Percentiles rank a stretch among this genome's conserved stretches.
These are phyloP conservation scores for Drosophila nigricruria DNA, from an alignment of 2,888 invertebrate species.

Conservation along the genomic window DNA sequence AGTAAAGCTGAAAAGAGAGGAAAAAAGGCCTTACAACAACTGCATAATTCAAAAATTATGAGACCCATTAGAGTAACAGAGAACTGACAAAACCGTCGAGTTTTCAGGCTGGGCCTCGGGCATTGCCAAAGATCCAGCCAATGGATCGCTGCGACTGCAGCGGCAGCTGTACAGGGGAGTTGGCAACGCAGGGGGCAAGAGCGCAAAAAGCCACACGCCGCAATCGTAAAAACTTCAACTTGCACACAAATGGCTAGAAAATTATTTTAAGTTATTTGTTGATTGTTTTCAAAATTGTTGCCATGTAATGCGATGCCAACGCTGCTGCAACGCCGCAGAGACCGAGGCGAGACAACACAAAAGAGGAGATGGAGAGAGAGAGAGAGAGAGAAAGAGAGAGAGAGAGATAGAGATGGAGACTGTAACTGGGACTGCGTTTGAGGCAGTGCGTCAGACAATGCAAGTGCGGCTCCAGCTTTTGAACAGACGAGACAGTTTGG, in stretches of 20 bases:
- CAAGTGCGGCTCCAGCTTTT: conserved; percentile 57
- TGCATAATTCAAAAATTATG: conserved; percentile 74
- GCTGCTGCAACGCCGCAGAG: conserved; percentile 28
- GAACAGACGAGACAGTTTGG: conserved; percentile 62
- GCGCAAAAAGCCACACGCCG: conserved; percentile 61
- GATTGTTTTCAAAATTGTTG: conserved; percentile 74
- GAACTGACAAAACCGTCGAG: conserved; percentile 62
- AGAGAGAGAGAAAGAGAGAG: not conserved
- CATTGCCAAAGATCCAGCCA: conserved; percentile 56
- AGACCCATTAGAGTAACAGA: conserved; percentile 68
- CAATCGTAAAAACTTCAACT: conserved; percentile 70
- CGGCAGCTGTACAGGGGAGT: not conserved
- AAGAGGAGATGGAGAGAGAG: not conserved
- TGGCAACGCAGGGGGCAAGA: not conserved
- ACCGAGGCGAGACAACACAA: conserved; percentile 8
- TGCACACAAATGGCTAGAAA: conserved; percentile 72
- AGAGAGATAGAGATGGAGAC: not conserved
- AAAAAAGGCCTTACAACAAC: conserved; percentile 54
- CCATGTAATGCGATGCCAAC: conserved; percentile 70
- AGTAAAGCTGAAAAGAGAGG: conserved; percentile 24
- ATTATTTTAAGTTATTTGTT: conserved; percentile 75
- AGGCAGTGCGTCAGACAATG: conserved; percentile 61
- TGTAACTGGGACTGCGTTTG: conserved; percentile 3
- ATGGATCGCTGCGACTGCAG: conserved; percentile 31
- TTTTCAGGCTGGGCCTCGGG: conserved; percentile 44